These are phyloP conservation scores for Desmophyllum pertusum DNA, from an alignment of 92 coral and sea anemone genomes.

Conservation along the genomic window DNA sequence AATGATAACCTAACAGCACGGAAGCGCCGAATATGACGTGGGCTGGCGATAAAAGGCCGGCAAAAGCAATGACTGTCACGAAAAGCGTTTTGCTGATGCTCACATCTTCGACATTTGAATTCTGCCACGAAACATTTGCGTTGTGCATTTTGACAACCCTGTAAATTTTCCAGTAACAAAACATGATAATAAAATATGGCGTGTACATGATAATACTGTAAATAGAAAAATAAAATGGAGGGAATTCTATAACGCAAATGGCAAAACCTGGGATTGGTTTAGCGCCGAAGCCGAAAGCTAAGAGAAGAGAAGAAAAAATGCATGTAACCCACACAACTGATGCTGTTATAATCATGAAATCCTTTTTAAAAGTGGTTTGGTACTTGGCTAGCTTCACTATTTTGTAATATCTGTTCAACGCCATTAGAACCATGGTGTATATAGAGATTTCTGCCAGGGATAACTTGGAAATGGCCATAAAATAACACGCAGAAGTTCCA, in stretches of 20 bases:
- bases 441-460: conserved; percentile 6
- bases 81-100: conserved; percentile 14
- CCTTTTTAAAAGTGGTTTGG: conserved; percentile 1
- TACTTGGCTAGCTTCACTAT: conserved; percentile 28
- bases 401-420: conserved; percentile 32
- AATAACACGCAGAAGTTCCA: not conserved
- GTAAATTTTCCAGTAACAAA: conserved; percentile 30
- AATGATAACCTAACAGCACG: not conserved
- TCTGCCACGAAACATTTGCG: conserved; percentile 35
- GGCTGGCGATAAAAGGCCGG: conserved; percentile 6
- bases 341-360: conserved; percentile 15
- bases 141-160: conserved; percentile 21
- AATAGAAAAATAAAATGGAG: not conserved
- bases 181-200: conserved; percentile 6
- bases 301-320: not conserved
- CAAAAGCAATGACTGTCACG: conserved; percentile 3
- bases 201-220: not conserved
- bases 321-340: not conserved
- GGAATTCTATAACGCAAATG: not conserved
- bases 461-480: not conserved
- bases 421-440: conserved; percentile 25
- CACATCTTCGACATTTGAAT: conserved; percentile 15
- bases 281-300: not conserved
- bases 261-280: not conserved
- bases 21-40: not conserved